A percentile compares a stretch with the other conserved stretches of the same genome.
Conservation (phyloP, 2,888 invertebrate species). For the Acrobeloides nanus region DNA sequence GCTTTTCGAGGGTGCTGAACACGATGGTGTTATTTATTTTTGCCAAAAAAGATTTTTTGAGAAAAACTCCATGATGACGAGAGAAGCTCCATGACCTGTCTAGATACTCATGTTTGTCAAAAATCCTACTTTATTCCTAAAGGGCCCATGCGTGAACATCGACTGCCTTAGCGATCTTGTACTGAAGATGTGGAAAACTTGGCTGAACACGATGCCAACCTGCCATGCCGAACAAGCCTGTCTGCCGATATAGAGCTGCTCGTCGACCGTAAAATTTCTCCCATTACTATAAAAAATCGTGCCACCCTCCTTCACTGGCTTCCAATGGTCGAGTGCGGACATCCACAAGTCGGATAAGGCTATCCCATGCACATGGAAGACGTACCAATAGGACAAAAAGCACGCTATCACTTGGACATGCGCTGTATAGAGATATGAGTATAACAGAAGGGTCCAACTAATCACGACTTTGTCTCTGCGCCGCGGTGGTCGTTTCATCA, state of each 20-base stretch:
- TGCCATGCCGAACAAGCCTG: conserved; percentile 33
- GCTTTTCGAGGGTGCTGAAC: too few relatives aligned
- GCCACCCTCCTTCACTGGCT: conserved; percentile 5
- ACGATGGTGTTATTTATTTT: too few relatives aligned
- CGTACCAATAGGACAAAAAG: conserved; percentile 11
- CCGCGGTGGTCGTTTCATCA: conserved; percentile 26
- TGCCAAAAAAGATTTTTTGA: too few relatives aligned
- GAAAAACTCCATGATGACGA: too few relatives aligned
- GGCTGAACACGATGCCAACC: conserved; percentile 30
- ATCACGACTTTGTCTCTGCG: conserved; percentile 16
- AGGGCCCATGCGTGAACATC: conserved; percentile 26
- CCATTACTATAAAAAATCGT: conserved; percentile 19
- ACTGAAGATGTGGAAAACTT: conserved; percentile 23
- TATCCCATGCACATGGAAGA: conserved; percentile 14
- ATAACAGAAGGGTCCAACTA: conserved; percentile 9
- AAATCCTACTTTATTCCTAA: conserved; percentile 16
- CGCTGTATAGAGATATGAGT: conserved; percentile 14
- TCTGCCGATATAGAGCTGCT: conserved; percentile 23
- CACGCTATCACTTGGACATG: conserved; percentile 14
- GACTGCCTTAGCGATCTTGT: conserved; percentile 19
- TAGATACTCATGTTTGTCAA: too few relatives aligned
- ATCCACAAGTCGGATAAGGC: conserved; percentile 8
- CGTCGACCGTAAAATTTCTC: conserved; percentile 10
- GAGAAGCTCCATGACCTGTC: too few relatives aligned
- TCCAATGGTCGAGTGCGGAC: conserved; percentile 5